A percentile compares a stretch with the other conserved stretches of the same genome.
These are phyloP conservation scores for Origma solitaria DNA, from an alignment of 2,113 vertebrate species.

Conservation along the genomic window DNA sequence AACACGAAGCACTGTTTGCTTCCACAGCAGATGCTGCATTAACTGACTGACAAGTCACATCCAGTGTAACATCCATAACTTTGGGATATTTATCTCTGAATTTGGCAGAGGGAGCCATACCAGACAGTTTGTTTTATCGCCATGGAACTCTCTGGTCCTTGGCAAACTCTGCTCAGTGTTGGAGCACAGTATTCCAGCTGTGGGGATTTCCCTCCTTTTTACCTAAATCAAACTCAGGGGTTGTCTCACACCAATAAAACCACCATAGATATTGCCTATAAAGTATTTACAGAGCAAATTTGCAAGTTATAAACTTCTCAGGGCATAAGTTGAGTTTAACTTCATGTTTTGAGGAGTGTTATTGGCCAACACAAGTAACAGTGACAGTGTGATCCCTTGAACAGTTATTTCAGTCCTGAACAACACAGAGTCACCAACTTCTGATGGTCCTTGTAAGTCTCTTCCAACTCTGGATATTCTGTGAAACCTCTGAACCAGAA, in stretches of 20 bases:
- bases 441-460: not conserved
- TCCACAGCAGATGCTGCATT: not conserved
- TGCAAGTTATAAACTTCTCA: not conserved
- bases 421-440: not conserved
- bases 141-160: not conserved
- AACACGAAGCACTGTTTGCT: not conserved
- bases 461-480: not conserved
- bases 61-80: too few relatives aligned
- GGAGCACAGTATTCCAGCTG: fast-evolving
- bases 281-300: not conserved
- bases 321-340: not conserved
- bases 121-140: not conserved
- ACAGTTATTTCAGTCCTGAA: not conserved
- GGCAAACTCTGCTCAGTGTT: not conserved
- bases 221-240: not conserved
- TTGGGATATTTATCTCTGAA: not conserved
- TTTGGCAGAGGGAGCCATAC: not conserved
- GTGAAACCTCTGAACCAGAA: not conserved
- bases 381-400: not conserved
- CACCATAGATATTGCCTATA: too few relatives aligned
- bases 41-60: not conserved
- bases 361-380: not conserved
- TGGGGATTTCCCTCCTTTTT: not conserved
- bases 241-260: not conserved
- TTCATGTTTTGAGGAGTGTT: not conserved